Evolutionary conservation across 2,113 vertebrate species (phyloP), one percentile per base, ranked within the genome.

Genomic region (Nothoprocta pentlandii): DNA sequence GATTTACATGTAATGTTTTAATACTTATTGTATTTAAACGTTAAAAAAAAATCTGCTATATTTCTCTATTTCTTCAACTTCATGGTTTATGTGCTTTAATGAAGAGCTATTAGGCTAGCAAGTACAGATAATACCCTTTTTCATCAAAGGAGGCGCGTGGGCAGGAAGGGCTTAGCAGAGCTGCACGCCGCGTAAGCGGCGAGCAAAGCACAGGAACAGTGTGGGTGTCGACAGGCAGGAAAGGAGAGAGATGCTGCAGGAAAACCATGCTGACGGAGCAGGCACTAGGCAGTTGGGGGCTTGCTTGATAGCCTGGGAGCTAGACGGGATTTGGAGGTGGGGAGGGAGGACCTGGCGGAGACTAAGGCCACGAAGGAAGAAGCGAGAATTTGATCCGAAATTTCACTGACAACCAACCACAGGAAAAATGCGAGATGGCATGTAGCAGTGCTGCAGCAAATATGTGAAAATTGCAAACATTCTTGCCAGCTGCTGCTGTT

Each of bases 401-500:
- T 96, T 68, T 87, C 61, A 93, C 85, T 94, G 86, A 91, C 92
- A 96, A 82, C 0, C 2, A 95, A 92, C 75, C 87, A 87, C 58
- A 96, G 89, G 69, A 97, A 94, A 97, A 97, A 98, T 95, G 87
- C 85, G 93, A 95, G 82, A 92, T 3, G 89, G 96, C 97, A 96
- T 95, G 96, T 56, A 93, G 83, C 61, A 79, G 63, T 88, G 95
- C 89, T 93, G 16, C 71, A 95, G 89, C 92, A 97, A 98, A 97
- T 75, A 98, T 77, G 87, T 92, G 84, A 96, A 96, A 95, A 97
- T 83, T 92, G 91, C 95, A 96, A 97, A 82, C 93, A 97, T 98
- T 98, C 97, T 89, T 96, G 95, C 97, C 98, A 98, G 98, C 98
- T 98, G 98, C 95, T 96, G 93, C 86, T 69, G 92, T 96, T 92